Percentiles rank a stretch among this genome's conserved stretches.
Evolutionary conservation across 2,888 invertebrate genomes (phyloP).

Genomic region (Tenodera sinensis): DNA sequence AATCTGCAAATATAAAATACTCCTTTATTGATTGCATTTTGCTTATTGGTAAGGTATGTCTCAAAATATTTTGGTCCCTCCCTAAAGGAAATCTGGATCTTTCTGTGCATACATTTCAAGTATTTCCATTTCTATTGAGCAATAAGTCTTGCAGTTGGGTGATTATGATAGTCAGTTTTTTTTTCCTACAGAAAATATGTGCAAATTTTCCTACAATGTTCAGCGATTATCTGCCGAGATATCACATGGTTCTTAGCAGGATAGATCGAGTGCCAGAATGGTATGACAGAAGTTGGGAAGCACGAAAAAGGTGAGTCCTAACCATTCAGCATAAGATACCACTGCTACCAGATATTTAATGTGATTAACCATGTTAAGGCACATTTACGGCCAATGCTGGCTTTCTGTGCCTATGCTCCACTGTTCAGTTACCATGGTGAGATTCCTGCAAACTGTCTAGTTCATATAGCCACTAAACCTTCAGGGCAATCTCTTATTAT

Average conservation of each 20-base stretch:
- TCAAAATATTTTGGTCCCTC: too few relatives aligned
- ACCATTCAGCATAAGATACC: not conserved
- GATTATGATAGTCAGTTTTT: not conserved
- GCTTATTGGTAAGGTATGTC: too few relatives aligned
- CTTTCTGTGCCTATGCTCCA: too few relatives aligned
- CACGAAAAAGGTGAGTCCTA: constrained; percentile 5
- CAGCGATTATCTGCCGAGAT: constrained; percentile 52
- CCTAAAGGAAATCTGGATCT: too few relatives aligned
- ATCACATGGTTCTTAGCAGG: constrained; percentile 46
- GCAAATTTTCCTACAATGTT: constrained; percentile 55
- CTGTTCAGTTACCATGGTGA: too few relatives aligned
- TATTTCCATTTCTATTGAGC: not conserved
- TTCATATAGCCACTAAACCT: too few relatives aligned
- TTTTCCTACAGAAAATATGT: constrained; percentile 32
- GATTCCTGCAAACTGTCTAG: too few relatives aligned
- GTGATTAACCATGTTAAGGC: too few relatives aligned
- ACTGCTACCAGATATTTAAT: not conserved
- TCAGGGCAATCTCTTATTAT: too few relatives aligned
- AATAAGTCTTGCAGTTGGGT: too few relatives aligned
- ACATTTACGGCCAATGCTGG: too few relatives aligned
- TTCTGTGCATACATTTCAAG: not conserved
- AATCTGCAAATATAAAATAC: not conserved
- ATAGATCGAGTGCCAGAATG: constrained; percentile 34
- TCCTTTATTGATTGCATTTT: constrained; percentile 42
- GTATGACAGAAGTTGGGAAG: constrained; percentile 30